Evolutionary conservation across 2,888 invertebrate genomes (phyloP).

Genomic region (Oconnorella tubifera): DNA sequence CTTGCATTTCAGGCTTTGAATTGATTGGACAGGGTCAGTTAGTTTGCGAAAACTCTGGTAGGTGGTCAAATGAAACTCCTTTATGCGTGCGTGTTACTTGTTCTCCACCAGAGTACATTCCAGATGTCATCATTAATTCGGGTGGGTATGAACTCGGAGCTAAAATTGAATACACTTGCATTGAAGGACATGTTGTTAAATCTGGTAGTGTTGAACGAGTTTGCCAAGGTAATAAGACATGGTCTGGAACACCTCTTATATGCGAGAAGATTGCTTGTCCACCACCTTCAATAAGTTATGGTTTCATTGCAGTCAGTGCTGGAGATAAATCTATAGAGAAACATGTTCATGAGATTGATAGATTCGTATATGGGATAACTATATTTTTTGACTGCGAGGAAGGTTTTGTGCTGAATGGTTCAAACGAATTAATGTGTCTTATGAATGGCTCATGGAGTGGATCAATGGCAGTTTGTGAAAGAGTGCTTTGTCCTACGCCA

Average conservation of each 20-base stretch:
- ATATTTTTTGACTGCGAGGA: constrained; percentile 39
- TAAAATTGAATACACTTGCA: constrained; percentile 20
- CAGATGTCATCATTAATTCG: constrained; percentile 7
- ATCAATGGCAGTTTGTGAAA: constrained; percentile 41
- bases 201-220: constrained; percentile 10
- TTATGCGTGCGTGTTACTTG: constrained; percentile 58
- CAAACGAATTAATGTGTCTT: constrained; percentile 40
- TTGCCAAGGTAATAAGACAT: constrained; percentile 29
- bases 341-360: constrained; percentile 16
- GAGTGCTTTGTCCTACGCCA: constrained; percentile 17
- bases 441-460: constrained; percentile 47
- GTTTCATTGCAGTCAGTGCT: constrained; percentile 12
- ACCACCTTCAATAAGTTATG: constrained; percentile 24
- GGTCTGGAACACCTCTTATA: constrained; percentile 43
- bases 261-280: constrained; percentile 42
- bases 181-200: constrained; percentile 15
- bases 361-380: constrained; percentile 22
- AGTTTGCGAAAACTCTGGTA: constrained; percentile 65
- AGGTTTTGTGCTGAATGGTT: constrained; percentile 47
- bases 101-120: constrained; percentile 6
- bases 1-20: constrained; percentile 65
- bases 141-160: constrained; percentile 18
- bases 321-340: constrained; percentile 18
- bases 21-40: constrained; percentile 61
- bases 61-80: constrained; percentile 67